A percentile compares a stretch with the other conserved stretches of the same genome.
Evolutionary conservation across 2,113 vertebrate genomes (phyloP).

Genomic region (Canis aureus): DNA sequence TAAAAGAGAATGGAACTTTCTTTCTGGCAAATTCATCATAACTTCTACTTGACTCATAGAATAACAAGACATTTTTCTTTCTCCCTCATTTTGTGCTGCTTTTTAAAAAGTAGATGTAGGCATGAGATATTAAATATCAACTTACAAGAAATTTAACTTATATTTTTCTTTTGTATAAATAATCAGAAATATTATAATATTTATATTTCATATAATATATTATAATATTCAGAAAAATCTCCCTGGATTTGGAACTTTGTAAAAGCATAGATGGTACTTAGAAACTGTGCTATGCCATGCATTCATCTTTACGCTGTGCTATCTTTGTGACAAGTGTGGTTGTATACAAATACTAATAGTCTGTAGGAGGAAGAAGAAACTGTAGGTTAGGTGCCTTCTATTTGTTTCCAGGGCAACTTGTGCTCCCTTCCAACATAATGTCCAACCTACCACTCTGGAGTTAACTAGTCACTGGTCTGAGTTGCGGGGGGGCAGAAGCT

Average conservation of each 20-base stretch:
- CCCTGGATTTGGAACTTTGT: background rate
- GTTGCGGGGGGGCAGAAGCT: background rate
- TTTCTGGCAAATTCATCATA: conserved; percentile 27
- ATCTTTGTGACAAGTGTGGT: background rate
- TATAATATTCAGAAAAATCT: background rate
- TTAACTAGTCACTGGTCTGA: background rate
- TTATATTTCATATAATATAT: no score
- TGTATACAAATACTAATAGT: background rate
- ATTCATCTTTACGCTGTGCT: background rate
- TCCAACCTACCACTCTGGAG: background rate
- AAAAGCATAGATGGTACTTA: background rate
- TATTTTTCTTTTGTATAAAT: background rate
- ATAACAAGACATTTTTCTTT: conserved; percentile 23
- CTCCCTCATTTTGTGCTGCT: background rate
- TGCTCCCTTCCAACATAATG: background rate
- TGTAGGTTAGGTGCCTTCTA: background rate
- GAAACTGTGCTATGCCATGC: background rate
- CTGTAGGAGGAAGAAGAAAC: background rate
- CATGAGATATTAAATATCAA: conserved; percentile 17
- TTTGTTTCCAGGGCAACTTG: background rate
- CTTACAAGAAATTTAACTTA: background rate
- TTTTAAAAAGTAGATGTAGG: background rate
- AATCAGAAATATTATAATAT: background rate
- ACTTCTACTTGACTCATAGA: background rate
- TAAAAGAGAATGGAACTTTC: conserved; percentile 19